Evolutionary conservation across 2,113 vertebrate species (phyloP).

Genomic region (Chionodraco myersi): DNA sequence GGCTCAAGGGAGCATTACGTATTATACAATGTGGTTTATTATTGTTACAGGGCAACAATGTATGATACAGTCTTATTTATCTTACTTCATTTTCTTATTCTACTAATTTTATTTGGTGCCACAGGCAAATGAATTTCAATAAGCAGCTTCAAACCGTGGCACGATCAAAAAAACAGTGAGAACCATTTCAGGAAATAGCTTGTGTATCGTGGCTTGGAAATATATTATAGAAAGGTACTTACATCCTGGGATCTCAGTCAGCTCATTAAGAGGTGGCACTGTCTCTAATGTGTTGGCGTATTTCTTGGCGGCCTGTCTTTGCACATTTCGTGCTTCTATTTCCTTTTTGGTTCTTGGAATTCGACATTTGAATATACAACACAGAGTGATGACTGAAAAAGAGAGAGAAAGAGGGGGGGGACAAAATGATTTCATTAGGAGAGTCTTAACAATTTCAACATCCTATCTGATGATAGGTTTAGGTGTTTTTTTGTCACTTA

Average conservation of each 20-base stretch:
- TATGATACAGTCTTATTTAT: no score
- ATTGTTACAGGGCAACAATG: no score
- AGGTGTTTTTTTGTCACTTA: no score
- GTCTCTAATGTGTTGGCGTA: conserved; percentile 96
- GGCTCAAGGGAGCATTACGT: no score
- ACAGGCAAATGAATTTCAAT: not conserved
- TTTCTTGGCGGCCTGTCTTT: conserved; percentile 91
- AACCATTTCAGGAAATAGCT: not conserved
- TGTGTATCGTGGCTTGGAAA: not conserved
- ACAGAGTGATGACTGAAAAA: conserved; percentile 91
- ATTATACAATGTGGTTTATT: no score
- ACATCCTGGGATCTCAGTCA: conserved; percentile 93
- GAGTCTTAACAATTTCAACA: not conserved
- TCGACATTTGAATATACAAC: conserved; percentile 98
- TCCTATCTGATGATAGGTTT: no score
- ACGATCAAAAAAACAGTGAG: not conserved
- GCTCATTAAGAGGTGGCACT: conserved; percentile 91
- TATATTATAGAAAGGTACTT: conserved; percentile 46
- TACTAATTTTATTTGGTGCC: not conserved
- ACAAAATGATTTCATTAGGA: not conserved
- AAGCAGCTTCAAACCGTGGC: not conserved
- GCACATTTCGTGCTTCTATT: conserved; percentile 92
- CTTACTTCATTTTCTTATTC: not conserved
- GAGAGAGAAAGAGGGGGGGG: not conserved
- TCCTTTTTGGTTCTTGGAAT: conserved; percentile 96